These are phyloP conservation scores for Petroica traversi DNA, from an alignment of 2,113 vertebrate species.

Conservation along the genomic window DNA sequence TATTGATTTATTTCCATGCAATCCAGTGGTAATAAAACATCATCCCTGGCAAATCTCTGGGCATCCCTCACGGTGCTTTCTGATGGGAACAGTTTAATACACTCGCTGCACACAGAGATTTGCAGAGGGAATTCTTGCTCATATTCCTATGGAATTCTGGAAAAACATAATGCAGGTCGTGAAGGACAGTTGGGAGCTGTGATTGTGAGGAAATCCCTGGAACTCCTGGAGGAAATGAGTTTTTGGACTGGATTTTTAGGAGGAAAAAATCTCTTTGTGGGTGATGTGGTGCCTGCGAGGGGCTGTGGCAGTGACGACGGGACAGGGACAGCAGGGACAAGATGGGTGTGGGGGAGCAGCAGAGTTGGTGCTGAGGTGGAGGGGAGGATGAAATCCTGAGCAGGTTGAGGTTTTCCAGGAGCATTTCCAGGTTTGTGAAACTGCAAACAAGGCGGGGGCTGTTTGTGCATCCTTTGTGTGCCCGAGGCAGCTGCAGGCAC, in stretches of 20 bases:
- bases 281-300: accelerated
- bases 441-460: accelerated
- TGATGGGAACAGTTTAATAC: background rate
- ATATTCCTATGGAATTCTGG: accelerated
- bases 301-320: background rate
- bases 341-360: background rate
- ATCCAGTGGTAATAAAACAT: background rate
- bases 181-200: background rate
- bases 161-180: background rate
- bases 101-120: background rate
- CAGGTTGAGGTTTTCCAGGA: background rate
- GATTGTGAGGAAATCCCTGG: accelerated
- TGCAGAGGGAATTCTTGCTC: background rate
- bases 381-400: background rate
- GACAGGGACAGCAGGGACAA: accelerated
- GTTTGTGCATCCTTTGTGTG: background rate
- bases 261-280: background rate
- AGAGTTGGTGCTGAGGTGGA: accelerated
- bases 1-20: constrained; percentile 18
- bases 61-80: background rate
- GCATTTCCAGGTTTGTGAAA: background rate
- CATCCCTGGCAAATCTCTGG: background rate
- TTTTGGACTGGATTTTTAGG: background rate
- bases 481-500: background rate
- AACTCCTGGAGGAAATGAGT: background rate